Evolutionary conservation across 2,113 vertebrate species (phyloP), one percentile per base, ranked within the genome.

Genomic region (Monarcha castaneiventris): DNA sequence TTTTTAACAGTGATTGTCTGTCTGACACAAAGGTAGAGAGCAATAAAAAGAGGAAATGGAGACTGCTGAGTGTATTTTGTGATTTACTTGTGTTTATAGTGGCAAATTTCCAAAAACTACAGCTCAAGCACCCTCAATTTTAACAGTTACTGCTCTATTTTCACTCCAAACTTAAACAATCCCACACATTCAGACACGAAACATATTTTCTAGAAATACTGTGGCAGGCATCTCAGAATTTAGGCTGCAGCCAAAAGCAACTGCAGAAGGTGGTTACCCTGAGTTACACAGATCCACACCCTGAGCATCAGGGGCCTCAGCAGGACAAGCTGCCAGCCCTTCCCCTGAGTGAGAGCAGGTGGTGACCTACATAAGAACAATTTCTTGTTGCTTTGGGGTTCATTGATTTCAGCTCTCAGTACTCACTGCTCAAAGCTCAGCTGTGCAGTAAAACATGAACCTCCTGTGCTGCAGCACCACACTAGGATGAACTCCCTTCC

Each of bases 291-390:
- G 49, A n/a, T 0, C 4, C 27, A 89, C 49, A 22, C 39, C 63
- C 68, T 18, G 33, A 72, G 89, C 19, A 1, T 25, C 61, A 44
- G 26, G 46, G 37, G 54, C 33, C 43, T 17, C 1, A 7, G 72
- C 39, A 83, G 56, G 64, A 54, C 37, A 74, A 1, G 90, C 58
- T 94, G 95, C 54, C 92, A 56, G 33, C 3, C 49, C 62, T 46
- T 79, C 82, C 84, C 90, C 54, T 29, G 90, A 49, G 77, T 11
- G 49, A 84, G 62, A 84, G 84, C 89, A 93, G 87, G 91, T 75
- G 93, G n/a, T 95, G 89, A 89, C 87, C 84, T 81, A 91, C 41
- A 79, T 68, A 43, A 32, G 62, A 89, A 75, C 39, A 32, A n/a
- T 29, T 71, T 68, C 77, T 67, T 49, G 37, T 4, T 69, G 87